These are phyloP conservation scores for Natator depressus DNA, from an alignment of 2,113 vertebrate species.

Conservation along the genomic window DNA sequence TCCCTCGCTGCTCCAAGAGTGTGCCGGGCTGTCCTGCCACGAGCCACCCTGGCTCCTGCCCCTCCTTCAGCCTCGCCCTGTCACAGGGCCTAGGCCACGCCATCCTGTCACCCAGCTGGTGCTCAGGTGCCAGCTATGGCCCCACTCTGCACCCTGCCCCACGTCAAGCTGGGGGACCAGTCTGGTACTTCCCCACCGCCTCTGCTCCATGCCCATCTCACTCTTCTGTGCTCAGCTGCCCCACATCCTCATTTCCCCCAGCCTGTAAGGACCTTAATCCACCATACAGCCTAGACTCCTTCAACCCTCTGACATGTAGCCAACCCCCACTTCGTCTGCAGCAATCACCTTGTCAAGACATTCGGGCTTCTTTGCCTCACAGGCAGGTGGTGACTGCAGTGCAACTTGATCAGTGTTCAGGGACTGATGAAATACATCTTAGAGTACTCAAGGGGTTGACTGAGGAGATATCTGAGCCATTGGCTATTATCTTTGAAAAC, in stretches of 20 bases:
- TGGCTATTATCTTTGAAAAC: background rate
- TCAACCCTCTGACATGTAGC: background rate
- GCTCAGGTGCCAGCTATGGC: too few relatives aligned
- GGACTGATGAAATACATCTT: background rate
- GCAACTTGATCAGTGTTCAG: background rate
- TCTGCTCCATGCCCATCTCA: too few relatives aligned
- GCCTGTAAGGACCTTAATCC: background rate
- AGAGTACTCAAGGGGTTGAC: background rate
- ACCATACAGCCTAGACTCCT: too few relatives aligned
- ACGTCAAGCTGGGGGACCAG: accelerated
- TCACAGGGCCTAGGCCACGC: too few relatives aligned
- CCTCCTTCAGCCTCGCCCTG: too few relatives aligned
- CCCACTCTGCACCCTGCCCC: background rate
- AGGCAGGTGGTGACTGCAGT: too few relatives aligned
- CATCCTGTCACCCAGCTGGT: too few relatives aligned
- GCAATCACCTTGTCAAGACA: background rate
- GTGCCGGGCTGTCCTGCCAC: too few relatives aligned
- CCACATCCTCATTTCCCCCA: too few relatives aligned
- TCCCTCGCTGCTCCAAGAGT: too few relatives aligned
- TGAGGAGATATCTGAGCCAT: background rate
- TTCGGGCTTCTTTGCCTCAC: background rate
- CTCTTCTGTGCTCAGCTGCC: background rate
- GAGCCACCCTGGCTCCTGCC: too few relatives aligned
- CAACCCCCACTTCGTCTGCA: background rate
- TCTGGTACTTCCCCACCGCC: background rate